Conservation (phyloP, 23 tunicate species). For the Ascidia mentula region DNA sequence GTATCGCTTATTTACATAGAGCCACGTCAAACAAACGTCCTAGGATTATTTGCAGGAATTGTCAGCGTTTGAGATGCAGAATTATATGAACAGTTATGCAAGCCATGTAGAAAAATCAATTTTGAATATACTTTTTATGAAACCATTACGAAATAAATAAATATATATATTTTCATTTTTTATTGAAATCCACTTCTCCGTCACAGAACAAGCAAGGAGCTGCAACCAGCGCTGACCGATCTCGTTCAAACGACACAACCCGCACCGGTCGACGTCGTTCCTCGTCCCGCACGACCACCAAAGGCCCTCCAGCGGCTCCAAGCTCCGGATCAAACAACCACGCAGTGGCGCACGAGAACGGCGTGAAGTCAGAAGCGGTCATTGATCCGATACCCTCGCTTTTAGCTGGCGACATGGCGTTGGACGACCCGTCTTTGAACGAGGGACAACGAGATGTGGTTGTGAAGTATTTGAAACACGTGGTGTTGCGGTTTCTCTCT, state of each 20-base stretch:
- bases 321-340: neutral
- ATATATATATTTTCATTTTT: no score
- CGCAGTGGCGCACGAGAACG: neutral
- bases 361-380: slow-evolving; percentile 8
- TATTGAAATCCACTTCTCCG: no score
- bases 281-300: neutral
- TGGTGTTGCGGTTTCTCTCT: slow-evolving; percentile 67
- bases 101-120: no score
- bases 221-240: neutral
- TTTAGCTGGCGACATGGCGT: slow-evolving; percentile 50
- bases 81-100: no score
- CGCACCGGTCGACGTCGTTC: neutral
- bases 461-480: slow-evolving; percentile 83
- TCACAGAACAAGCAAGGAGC: neutral
- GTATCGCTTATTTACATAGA: no score
- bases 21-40: no score
- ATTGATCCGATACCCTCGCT: slow-evolving; percentile 46
- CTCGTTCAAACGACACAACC: neutral
- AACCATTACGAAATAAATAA: no score
- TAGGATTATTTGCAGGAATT: no score
- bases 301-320: neutral
- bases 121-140: no score
- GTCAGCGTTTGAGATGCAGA: no score
- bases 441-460: slow-evolving; percentile 72
- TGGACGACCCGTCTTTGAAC: slow-evolving; percentile 65